Percentiles rank a stretch among this genome's conserved stretches.
phyloP scores from a whole-genome alignment of 2,797 vertebrate genomes.

The Acipenser oxyrinchus region DNA sequence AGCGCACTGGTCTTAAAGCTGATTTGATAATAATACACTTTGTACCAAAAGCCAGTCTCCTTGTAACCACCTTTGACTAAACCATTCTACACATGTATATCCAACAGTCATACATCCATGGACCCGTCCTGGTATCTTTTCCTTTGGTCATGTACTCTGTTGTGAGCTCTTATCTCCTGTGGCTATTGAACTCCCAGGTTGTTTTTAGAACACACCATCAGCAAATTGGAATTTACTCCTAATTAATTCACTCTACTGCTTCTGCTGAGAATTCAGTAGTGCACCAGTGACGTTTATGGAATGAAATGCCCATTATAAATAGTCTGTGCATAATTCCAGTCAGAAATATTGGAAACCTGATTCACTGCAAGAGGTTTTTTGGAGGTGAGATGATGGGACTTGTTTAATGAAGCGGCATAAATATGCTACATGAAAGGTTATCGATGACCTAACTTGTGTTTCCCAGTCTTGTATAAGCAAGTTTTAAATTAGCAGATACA shows the following conservation, averaged over 20 bases:
- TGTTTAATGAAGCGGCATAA: background rate
- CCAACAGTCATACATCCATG: no score
- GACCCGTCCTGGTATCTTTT: no score
- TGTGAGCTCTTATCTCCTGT: background rate
- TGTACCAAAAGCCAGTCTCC: no score
- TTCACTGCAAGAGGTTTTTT: background rate
- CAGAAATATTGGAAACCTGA: background rate
- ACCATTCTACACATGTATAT: no score
- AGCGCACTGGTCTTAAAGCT: no score
- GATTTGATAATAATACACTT: no score
- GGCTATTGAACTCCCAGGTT: background rate
- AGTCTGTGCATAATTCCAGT: conserved; percentile 1
- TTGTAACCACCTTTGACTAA: no score
- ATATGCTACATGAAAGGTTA: background rate
- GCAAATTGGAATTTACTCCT: conserved; percentile 7
- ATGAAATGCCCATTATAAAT: background rate
- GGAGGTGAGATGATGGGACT: background rate
- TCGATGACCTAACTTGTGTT: background rate
- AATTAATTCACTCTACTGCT: conserved; percentile 8
- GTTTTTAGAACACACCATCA: conserved; percentile 8
- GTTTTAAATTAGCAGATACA: background rate
- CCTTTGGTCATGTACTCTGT: background rate
- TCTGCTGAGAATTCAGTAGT: conserved; percentile 5
- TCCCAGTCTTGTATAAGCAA: background rate
- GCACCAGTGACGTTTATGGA: background rate